phyloP scores from a whole-genome alignment of 92 coral and sea anemone genomes.

The Diadumene lineata region DNA sequence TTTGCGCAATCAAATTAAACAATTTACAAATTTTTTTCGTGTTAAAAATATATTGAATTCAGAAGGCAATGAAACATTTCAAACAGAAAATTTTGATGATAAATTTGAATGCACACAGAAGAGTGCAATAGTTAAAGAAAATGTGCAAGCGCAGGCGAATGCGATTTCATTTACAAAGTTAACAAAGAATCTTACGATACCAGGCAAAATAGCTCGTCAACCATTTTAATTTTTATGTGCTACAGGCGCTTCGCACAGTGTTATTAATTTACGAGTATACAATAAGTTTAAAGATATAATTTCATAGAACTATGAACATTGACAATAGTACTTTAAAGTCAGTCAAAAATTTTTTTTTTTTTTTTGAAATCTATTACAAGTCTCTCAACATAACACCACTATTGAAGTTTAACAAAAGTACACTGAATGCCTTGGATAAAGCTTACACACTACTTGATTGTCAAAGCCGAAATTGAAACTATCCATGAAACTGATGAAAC shows the following conservation, averaged over 20 bases:
- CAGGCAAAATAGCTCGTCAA: conserved; percentile 9
- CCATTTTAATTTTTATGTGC: conserved; percentile 24
- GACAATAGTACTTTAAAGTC: too few species aligned
- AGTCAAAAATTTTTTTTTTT: too few species aligned
- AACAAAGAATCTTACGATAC: conserved; percentile 9
- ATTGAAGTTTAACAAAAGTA: conserved; percentile 19
- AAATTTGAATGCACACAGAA: too few species aligned
- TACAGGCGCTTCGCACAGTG: conserved; percentile 45
- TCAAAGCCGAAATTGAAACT: conserved; percentile 4
- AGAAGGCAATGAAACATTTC: too few species aligned
- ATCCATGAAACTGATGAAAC: conserved; percentile 25
- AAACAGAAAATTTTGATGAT: too few species aligned
- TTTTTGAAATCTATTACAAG: conserved; percentile 21
- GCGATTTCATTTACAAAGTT: conserved; percentile 2
- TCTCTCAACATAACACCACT: conserved; percentile 33
- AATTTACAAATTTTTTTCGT: too few species aligned
- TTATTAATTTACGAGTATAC: conserved; percentile 20
- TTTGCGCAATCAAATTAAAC: too few species aligned
- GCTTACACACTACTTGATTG: conserved; percentile 22
- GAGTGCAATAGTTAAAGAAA: too few species aligned
- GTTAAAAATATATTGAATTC: too few species aligned
- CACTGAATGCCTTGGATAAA: conserved; percentile 27
- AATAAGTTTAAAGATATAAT: not conserved
- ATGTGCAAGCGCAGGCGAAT: not conserved
- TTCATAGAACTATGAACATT: too few species aligned